These are phyloP conservation scores for Engystomops pustulosus DNA, from an alignment of 2,113 vertebrate genomes.

Conservation along the genomic window DNA sequence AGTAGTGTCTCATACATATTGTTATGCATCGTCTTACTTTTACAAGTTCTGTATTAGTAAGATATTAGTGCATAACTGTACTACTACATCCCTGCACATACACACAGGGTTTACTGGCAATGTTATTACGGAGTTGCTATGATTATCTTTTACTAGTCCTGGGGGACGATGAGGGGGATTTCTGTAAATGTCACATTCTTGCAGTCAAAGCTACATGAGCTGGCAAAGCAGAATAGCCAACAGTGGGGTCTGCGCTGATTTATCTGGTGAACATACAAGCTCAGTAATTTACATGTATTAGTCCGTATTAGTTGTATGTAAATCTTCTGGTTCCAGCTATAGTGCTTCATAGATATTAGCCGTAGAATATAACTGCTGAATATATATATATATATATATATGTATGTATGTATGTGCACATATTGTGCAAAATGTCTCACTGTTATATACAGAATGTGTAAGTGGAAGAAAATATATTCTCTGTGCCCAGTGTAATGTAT, in stretches of 20 bases:
- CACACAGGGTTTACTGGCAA: background rate
- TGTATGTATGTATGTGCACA: no score
- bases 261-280: background rate
- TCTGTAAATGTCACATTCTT: conserved; percentile 56
- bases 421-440: background rate
- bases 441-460: conserved; percentile 5
- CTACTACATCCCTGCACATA: background rate
- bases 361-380: background rate
- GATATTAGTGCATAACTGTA: no score
- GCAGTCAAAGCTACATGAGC: conserved; percentile 1
- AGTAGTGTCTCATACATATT: no score
- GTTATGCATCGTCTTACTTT: no score
- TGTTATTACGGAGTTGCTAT: conserved; percentile 44
- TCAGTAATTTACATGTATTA: background rate
- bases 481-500: background rate
- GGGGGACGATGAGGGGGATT: conserved; percentile 27
- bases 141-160: conserved; percentile 48
- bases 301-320: no score
- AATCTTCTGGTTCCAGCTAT: background rate
- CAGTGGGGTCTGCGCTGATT: background rate
- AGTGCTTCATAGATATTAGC: background rate
- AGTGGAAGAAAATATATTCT: background rate
- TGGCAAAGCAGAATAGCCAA: background rate
- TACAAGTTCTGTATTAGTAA: no score
- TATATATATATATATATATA: background rate